A percentile compares a stretch with the other conserved stretches of the same genome.
Conservation (phyloP, 2,113 vertebrate species). For the Brienomyrus brachyistius region DNA sequence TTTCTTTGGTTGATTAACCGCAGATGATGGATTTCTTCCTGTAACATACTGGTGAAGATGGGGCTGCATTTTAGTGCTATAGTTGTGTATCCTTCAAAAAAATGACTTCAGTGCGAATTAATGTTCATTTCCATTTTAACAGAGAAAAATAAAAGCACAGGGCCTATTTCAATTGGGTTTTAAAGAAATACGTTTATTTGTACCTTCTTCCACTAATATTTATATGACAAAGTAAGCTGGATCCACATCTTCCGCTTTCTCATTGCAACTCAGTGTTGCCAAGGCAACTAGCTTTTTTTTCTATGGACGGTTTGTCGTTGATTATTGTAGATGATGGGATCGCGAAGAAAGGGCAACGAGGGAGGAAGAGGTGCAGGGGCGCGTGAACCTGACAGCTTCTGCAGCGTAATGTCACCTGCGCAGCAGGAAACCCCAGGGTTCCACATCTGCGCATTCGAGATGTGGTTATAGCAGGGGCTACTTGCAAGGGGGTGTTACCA, state of each 20-base stretch:
- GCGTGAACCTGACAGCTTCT: neutral
- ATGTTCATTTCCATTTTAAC: neutral
- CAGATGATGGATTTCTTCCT: neutral
- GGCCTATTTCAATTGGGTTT: neutral
- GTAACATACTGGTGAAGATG: neutral
- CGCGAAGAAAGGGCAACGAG: neutral
- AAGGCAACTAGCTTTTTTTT: neutral
- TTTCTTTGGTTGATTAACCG: neutral
- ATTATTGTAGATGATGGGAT: slow-evolving; percentile 9
- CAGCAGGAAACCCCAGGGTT: neutral
- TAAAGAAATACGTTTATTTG: neutral
- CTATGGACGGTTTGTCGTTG: neutral
- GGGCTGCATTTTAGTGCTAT: neutral
- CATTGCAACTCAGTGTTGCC: neutral
- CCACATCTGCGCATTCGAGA: neutral
- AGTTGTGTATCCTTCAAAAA: neutral
- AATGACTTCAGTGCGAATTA: neutral
- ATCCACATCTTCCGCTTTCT: neutral
- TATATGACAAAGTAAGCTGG: neutral
- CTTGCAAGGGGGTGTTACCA: neutral
- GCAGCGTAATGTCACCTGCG: neutral
- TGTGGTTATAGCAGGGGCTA: neutral
- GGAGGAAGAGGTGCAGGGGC: neutral
- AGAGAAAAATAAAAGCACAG: neutral
- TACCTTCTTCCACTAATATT: neutral